Percentiles rank a stretch among this genome's conserved stretches.
phyloP scores from a whole-genome alignment of 1,140 invertebrate genomes.

The Nasonia longicornis region DNA sequence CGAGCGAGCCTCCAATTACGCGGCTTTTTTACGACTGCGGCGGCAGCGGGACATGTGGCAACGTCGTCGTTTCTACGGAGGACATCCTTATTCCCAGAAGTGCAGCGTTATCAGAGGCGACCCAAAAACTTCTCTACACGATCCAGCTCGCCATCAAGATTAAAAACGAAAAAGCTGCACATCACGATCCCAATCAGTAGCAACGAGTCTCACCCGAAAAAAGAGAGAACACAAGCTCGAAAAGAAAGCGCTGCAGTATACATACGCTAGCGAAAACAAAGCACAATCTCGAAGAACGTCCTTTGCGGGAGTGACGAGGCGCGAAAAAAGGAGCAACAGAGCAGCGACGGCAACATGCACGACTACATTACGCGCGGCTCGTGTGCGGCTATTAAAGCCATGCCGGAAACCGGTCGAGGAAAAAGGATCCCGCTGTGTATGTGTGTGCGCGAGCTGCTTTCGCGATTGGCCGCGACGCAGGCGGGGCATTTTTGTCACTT shows the following conservation, averaged over 20 bases:
- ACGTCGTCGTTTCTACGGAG: no score
- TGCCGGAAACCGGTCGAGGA: slow-evolving; percentile 63
- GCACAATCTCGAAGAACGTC: neutral
- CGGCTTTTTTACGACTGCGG: neutral
- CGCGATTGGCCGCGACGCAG: slow-evolving; percentile 56
- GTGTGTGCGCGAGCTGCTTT: slow-evolving; percentile 54
- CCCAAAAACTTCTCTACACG: no score
- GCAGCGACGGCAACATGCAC: neutral
- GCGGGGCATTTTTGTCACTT: slow-evolving; percentile 58
- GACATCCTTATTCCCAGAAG: no score
- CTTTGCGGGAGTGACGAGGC: slow-evolving; percentile 49
- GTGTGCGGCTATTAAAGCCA: slow-evolving; percentile 52
- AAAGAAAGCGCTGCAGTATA: neutral
- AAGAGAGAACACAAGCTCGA: neutral
- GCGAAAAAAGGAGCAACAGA: slow-evolving; percentile 38
- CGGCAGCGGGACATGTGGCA: no score
- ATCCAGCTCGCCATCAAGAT: no score
- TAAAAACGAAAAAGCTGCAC: no score
- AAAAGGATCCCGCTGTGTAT: slow-evolving; percentile 56
- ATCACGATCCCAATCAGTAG: no score
- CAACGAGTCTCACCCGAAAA: neutral
- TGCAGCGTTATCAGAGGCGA: no score
- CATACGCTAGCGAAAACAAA: neutral
- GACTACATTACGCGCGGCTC: neutral
- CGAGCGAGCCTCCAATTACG: neutral